phyloP scores from a whole-genome alignment of 2,797 vertebrate genomes.

The Ara ararauna region DNA sequence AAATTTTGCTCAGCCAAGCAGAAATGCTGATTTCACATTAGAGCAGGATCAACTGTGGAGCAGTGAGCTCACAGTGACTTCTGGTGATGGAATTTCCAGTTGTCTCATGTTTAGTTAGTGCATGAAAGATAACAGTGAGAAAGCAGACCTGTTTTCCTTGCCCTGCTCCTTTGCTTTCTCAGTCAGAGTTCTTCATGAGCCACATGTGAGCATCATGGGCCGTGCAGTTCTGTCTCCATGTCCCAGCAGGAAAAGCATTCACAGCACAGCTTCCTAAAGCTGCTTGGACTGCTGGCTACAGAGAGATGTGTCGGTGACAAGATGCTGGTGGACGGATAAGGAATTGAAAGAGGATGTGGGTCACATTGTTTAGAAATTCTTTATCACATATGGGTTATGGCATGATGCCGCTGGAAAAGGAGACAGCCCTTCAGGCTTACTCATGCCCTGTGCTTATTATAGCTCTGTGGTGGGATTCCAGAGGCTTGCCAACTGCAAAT shows the following conservation, averaged over 20 bases:
- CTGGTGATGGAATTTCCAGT: neutral
- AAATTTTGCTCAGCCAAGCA: neutral
- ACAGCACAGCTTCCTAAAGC: neutral
- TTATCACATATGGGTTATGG: neutral
- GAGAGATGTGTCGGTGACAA: neutral
- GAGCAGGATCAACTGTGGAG: accelerated
- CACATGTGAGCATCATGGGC: accelerated
- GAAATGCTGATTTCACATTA: neutral
- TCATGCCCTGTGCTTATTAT: conserved; percentile 31
- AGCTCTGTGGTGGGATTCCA: conserved; percentile 30
- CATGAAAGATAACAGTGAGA: neutral
- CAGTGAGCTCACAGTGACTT: neutral
- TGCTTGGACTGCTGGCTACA: neutral
- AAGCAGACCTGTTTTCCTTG: neutral
- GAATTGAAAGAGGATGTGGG: conserved; percentile 11
- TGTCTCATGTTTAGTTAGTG: neutral
- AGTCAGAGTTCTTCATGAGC: neutral
- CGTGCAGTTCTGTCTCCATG: accelerated
- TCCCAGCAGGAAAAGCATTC: neutral
- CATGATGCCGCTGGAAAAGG: neutral
- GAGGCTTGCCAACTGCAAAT: neutral
- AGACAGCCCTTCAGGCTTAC: neutral
- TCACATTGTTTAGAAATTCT: neutral
- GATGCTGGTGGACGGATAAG: neutral
- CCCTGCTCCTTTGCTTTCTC: neutral